These are phyloP conservation scores for Monochamus alternatus DNA, from an alignment of 2,888 invertebrate species.

Conservation along the genomic window DNA sequence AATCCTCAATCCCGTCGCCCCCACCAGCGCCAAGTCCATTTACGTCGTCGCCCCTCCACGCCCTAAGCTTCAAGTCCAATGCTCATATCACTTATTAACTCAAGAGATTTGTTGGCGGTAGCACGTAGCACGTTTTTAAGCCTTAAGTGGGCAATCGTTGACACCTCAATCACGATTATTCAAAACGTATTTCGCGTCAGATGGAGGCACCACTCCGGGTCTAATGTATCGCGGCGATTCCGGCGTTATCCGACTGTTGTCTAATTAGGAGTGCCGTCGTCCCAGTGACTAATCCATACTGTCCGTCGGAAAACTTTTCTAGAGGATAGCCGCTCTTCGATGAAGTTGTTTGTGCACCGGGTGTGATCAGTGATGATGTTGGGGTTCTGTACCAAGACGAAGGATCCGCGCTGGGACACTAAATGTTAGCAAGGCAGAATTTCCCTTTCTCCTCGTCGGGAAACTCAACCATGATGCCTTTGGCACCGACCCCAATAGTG, in stretches of 20 bases:
- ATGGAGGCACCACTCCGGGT: neutral
- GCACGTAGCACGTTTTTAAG: slow-evolving; percentile 54
- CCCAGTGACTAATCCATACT: slow-evolving; percentile 4
- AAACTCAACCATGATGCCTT: slow-evolving; percentile 87
- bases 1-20: slow-evolving; percentile 55
- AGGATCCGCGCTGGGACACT: slow-evolving; percentile 34
- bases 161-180: slow-evolving; percentile 34
- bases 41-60: slow-evolving; percentile 57
- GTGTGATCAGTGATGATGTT: slow-evolving; percentile 34
- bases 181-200: slow-evolving; percentile 17
- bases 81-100: slow-evolving; percentile 67
- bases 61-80: slow-evolving; percentile 48
- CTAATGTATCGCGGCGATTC: slow-evolving; percentile 3
- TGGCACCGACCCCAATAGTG: slow-evolving; percentile 91
- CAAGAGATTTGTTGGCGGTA: slow-evolving; percentile 68
- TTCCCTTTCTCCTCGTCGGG: slow-evolving; percentile 39
- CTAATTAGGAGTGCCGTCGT: slow-evolving; percentile 38
- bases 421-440: slow-evolving; percentile 45
- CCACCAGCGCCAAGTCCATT: slow-evolving; percentile 58
- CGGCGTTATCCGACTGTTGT: slow-evolving; percentile 25
- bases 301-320: slow-evolving; percentile 31
- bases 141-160: slow-evolving; percentile 32
- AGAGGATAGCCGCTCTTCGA: slow-evolving; percentile 22
- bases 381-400: slow-evolving; percentile 7
- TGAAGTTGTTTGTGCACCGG: slow-evolving; percentile 30